phyloP scores from a whole-genome alignment of 2,113 vertebrate genomes.

The Phaethornis superciliosus region DNA sequence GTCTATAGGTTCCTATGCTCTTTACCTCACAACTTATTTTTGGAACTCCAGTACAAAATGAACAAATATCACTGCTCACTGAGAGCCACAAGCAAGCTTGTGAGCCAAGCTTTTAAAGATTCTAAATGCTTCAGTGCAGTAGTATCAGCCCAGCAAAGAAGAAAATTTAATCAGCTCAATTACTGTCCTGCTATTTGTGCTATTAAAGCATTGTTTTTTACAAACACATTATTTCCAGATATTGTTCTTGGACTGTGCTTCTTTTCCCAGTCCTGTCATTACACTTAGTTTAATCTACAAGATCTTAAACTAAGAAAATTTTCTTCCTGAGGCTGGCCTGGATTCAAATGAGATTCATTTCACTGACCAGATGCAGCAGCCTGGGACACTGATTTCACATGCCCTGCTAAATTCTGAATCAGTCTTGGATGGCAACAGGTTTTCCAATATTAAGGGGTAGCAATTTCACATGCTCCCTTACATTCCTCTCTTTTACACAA shows the following conservation, averaged over 20 bases:
- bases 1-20: neutral
- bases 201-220: neutral
- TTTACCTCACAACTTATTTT: neutral
- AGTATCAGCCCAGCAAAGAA: neutral
- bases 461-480: neutral
- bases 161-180: neutral
- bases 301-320: neutral
- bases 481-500: neutral
- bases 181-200: neutral
- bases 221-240: neutral
- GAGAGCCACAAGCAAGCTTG: neutral
- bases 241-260: neutral
- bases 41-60: neutral
- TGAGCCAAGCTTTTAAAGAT: neutral
- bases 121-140: neutral
- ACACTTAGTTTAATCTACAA: neutral
- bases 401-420: neutral
- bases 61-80: neutral
- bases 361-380: slow-evolving; percentile 21
- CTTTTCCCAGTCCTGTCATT: rapidly evolving
- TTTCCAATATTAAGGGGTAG: neutral
- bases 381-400: neutral
- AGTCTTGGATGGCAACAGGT: neutral
- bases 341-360: neutral
- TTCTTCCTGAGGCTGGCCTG: neutral